Percentiles rank a stretch among this genome's conserved stretches.
Conservation (phyloP, 2,113 vertebrate genomes). For the Percina caprodes region DNA sequence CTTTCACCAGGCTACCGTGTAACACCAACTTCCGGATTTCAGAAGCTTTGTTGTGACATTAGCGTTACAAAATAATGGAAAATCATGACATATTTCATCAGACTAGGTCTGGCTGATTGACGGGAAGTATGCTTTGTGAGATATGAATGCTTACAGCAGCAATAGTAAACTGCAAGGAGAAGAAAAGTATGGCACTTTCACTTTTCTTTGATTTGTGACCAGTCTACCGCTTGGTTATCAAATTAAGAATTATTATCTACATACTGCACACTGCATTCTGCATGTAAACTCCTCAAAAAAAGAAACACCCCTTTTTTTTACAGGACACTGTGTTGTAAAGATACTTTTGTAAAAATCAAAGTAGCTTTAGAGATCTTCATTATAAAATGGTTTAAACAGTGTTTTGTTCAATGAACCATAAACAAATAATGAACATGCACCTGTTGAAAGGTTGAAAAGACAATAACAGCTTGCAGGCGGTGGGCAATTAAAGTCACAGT, state of each 20-base stretch:
- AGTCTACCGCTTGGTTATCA: not conserved
- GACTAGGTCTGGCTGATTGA: not conserved
- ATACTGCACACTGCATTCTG: not conserved
- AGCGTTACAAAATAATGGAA: slow-evolving; percentile 60
- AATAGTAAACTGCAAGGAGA: not conserved
- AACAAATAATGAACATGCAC: too few species aligned
- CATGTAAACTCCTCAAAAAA: not conserved
- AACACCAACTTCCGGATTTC: slow-evolving; percentile 8
- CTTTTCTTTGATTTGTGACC: slow-evolving; percentile 17
- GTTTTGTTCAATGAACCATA: too few species aligned
- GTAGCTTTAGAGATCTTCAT: too few species aligned
- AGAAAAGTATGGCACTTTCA: slow-evolving; percentile 22
- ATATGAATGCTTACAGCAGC: not conserved
- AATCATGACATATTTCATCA: slow-evolving; percentile 47
- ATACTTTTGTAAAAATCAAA: too few species aligned
- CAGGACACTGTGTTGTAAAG: too few species aligned
- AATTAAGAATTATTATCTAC: not conserved
- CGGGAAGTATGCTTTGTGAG: slow-evolving; percentile 45
- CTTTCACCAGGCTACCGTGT: slow-evolving; percentile 25
- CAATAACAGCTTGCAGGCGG: too few species aligned
- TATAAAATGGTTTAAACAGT: too few species aligned
- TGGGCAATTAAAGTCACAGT: too few species aligned
- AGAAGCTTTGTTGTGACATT: slow-evolving; percentile 47
- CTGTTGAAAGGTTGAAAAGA: too few species aligned
- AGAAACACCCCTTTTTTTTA: too few species aligned